Evolutionary conservation across 1,140 invertebrate species (phyloP).

Genomic region (Manduca sexta): DNA sequence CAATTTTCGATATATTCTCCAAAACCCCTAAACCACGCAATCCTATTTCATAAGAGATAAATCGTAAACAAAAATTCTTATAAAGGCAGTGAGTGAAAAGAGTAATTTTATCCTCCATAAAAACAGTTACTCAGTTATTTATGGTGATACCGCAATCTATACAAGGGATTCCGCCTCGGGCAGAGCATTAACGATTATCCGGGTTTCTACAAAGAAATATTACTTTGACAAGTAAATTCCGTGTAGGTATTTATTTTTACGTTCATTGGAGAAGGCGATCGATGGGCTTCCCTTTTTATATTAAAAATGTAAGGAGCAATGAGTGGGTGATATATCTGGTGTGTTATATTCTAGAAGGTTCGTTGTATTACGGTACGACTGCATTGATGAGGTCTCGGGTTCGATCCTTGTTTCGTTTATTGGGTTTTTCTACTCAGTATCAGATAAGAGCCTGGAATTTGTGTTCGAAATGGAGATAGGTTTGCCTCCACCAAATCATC

Average conservation of each 20-base stretch:
- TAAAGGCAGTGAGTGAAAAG: conserved; percentile 57
- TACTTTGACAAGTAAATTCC: conserved; percentile 58
- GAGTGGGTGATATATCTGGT: no score
- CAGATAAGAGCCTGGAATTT: no score
- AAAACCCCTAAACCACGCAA: no score
- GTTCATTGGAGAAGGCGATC: conserved; percentile 19
- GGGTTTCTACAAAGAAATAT: conserved; percentile 54
- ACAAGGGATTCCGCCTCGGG: conserved; percentile 52
- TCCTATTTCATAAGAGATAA: not conserved
- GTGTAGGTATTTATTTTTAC: conserved; percentile 33
- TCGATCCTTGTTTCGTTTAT: no score
- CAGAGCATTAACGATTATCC: conserved; percentile 59
- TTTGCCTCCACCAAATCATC: no score
- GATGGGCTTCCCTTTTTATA: not conserved
- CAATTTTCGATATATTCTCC: no score
- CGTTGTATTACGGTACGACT: no score
- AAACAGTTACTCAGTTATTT: conserved; percentile 65
- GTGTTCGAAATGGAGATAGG: no score
- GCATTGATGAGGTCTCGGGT: no score
- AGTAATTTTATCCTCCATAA: conserved; percentile 66
- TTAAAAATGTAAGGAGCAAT: not conserved
- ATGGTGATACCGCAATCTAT: conserved; percentile 64
- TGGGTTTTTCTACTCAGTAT: no score
- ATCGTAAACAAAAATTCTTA: conserved; percentile 45
- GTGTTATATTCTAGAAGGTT: no score